Percentiles rank a stretch among this genome's conserved stretches.
Conservation (phyloP, 2,888 invertebrate genomes). For the Halictus quadricinctus region DNA sequence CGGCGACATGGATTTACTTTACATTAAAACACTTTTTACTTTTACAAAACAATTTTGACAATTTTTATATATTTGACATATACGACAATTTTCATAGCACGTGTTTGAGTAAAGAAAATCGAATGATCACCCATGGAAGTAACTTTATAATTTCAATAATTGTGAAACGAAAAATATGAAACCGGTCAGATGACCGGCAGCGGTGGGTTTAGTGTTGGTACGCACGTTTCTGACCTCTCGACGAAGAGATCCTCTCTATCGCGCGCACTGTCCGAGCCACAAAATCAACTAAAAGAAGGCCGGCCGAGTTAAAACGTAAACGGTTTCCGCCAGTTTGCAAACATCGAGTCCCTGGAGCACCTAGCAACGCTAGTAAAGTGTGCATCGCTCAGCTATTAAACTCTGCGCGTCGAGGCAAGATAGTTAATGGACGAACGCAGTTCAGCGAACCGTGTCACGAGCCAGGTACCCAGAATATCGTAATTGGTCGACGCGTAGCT, state of each 20-base stretch:
- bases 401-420: slow-evolving; percentile 3
- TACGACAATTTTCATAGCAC: no score
- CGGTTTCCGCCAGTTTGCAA: not conserved
- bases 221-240: not conserved
- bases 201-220: not conserved
- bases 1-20: no score
- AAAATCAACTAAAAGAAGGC: not conserved
- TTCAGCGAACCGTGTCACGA: not conserved
- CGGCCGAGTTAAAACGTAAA: not conserved
- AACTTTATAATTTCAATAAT: no score
- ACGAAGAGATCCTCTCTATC: not conserved
- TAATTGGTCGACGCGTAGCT: not conserved
- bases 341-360: not conserved
- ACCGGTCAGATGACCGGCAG: no score
- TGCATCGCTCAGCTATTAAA: not conserved
- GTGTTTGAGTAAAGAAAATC: no score
- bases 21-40: no score
- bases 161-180: no score
- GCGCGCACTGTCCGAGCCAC: not conserved
- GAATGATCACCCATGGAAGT: no score
- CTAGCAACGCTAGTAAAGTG: not conserved
- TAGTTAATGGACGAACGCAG: slow-evolving; percentile 17
- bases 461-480: not conserved
- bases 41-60: no score
- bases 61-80: no score